These are phyloP conservation scores for Dicentrarchus labrax DNA, from an alignment of 2,113 vertebrate genomes.

Conservation along the genomic window DNA sequence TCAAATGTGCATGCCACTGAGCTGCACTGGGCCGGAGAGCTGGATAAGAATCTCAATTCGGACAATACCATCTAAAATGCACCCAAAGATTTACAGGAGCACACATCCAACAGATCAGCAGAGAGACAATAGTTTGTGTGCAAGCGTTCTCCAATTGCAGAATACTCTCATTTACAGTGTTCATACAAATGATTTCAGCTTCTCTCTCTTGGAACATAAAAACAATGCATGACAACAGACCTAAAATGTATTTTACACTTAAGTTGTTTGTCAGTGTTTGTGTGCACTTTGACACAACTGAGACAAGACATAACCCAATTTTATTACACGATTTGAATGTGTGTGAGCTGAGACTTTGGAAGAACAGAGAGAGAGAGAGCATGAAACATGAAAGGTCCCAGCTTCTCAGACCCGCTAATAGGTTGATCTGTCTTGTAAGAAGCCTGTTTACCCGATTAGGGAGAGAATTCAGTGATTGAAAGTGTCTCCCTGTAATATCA, in stretches of 20 bases:
- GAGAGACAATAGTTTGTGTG: not conserved
- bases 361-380: too few species aligned
- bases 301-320: not conserved
- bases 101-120: not conserved
- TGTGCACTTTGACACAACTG: not conserved
- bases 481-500: constrained; percentile 53
- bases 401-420: constrained; percentile 35
- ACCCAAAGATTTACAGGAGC: too few species aligned
- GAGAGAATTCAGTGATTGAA: constrained; percentile 48
- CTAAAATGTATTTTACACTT: not conserved
- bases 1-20: not conserved
- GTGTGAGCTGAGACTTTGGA: not conserved
- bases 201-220: not conserved
- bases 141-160: not conserved
- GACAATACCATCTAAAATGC: not conserved
- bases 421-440: constrained; percentile 50
- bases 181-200: not conserved
- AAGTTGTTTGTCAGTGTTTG: not conserved
- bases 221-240: not conserved
- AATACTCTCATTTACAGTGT: not conserved
- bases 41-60: not conserved
- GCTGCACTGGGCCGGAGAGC: constrained; percentile 1
- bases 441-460: constrained; percentile 62
- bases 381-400: not conserved
- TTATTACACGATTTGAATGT: not conserved